These are phyloP conservation scores for Sminthopsis crassicaudata DNA, from an alignment of 2,113 vertebrate genomes.

Conservation along the genomic window DNA sequence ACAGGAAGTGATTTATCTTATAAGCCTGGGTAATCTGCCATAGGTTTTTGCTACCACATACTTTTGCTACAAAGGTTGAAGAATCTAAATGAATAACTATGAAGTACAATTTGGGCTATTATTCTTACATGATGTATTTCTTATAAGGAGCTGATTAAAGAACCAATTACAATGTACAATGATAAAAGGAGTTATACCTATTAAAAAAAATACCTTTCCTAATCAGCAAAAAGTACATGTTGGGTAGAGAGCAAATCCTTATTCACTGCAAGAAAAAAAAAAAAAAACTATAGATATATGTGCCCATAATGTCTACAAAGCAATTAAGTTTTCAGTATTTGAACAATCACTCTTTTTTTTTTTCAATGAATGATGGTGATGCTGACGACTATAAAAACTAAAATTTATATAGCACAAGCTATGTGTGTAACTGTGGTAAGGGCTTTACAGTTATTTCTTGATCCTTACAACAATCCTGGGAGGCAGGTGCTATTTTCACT, in stretches of 20 bases:
- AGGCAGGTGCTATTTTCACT: not conserved
- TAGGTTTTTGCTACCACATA: constrained; percentile 29
- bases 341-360: not conserved
- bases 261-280: not conserved
- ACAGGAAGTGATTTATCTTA: constrained; percentile 43
- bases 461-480: not conserved
- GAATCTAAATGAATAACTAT: constrained; percentile 50
- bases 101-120: constrained; percentile 51
- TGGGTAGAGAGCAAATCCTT: not conserved
- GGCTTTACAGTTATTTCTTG: not conserved
- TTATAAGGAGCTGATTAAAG: constrained; percentile 44
- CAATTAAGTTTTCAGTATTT: not conserved
- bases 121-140: constrained; percentile 64
- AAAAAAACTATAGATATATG: not conserved
- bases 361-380: not conserved
- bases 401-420: not conserved
- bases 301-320: not conserved
- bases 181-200: constrained; percentile 1
- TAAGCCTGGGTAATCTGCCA: constrained; percentile 28
- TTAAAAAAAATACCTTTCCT: not conserved
- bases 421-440: not conserved
- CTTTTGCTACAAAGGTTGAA: constrained; percentile 62
- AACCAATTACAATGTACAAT: constrained; percentile 48
- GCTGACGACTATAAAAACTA: not conserved
- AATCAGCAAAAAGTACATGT: constrained; percentile 24